Evolutionary conservation across 2,888 invertebrate genomes (phyloP).

Genomic region (Gnatocerus cornutus): DNA sequence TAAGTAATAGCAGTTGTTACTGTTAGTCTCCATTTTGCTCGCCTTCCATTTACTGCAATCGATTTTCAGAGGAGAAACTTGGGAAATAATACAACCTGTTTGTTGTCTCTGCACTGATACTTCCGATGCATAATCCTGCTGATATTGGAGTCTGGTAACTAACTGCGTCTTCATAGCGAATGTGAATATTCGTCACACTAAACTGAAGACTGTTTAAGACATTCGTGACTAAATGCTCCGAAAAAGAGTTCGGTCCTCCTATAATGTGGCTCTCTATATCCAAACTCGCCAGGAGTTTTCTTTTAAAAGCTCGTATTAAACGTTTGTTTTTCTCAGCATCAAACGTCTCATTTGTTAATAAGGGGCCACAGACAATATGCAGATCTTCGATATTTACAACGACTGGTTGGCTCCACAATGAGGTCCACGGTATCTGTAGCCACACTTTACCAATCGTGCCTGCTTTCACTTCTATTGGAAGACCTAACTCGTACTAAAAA

Average conservation of each 20-base stretch:
- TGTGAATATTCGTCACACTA: constrained; percentile 84
- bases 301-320: constrained; percentile 82
- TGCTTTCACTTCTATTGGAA: constrained; percentile 87
- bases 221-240: constrained; percentile 83
- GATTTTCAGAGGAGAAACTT: constrained; percentile 24
- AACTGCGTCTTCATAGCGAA: constrained; percentile 86
- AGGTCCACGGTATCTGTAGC: constrained; percentile 86
- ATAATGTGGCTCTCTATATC: constrained; percentile 76
- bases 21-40: constrained; percentile 71
- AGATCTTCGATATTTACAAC: constrained; percentile 84
- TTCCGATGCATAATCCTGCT: constrained; percentile 85
- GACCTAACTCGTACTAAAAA: constrained; percentile 84
- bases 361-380: constrained; percentile 84
- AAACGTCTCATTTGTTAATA: constrained; percentile 78
- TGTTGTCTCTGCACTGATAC: constrained; percentile 85
- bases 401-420: constrained; percentile 83
- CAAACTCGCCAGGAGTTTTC: constrained; percentile 80
- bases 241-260: constrained; percentile 79
- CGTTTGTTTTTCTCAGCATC: constrained; percentile 83
- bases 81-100: constrained; percentile 73
- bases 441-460: constrained; percentile 85
- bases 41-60: constrained; percentile 83
- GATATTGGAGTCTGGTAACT: constrained; percentile 80
- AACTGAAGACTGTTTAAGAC: constrained; percentile 88
- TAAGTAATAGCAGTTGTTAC: constrained; percentile 77